Conservation (phyloP, 2,888 invertebrate genomes). For the Drosophila maculinotata region DNA sequence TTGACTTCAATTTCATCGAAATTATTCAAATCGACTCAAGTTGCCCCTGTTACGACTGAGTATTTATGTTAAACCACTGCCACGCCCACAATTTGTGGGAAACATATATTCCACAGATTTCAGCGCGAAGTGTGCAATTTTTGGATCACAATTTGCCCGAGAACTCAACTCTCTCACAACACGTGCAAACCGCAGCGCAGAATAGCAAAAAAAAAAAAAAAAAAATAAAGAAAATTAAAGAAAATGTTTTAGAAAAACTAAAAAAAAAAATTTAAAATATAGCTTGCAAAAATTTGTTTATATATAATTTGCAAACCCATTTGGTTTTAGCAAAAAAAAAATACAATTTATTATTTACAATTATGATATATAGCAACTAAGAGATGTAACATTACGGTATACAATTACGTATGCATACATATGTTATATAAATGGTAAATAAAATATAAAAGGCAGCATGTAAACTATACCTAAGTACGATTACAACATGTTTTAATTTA, state of each 20-base stretch:
- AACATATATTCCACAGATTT: constrained; percentile 42
- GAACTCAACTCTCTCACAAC: constrained; percentile 45
- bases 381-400: constrained; percentile 62
- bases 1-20: too few relatives aligned
- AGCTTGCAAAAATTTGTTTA: constrained; percentile 50
- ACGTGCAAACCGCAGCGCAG: constrained; percentile 57
- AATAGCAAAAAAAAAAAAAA: constrained; percentile 24
- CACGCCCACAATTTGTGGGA: constrained; percentile 51
- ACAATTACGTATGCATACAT: constrained; percentile 50
- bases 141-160: constrained; percentile 55
- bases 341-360: constrained; percentile 40
- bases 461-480: constrained; percentile 58
- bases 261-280: constrained; percentile 28
- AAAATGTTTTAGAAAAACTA: constrained; percentile 54
- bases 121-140: constrained; percentile 47
- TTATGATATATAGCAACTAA: constrained; percentile 60
- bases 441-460: constrained; percentile 40
- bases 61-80: constrained; percentile 49
- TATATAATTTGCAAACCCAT: constrained; percentile 47
- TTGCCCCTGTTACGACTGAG: constrained; percentile 33
- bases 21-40: constrained; percentile 22
- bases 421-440: constrained; percentile 64
- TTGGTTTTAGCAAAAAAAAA: constrained; percentile 43
- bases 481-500: constrained; percentile 44
- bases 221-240: constrained; percentile 14